These are phyloP conservation scores for Shargacucullia verbasci DNA, from an alignment of 2,888 invertebrate species.

Conservation along the genomic window DNA sequence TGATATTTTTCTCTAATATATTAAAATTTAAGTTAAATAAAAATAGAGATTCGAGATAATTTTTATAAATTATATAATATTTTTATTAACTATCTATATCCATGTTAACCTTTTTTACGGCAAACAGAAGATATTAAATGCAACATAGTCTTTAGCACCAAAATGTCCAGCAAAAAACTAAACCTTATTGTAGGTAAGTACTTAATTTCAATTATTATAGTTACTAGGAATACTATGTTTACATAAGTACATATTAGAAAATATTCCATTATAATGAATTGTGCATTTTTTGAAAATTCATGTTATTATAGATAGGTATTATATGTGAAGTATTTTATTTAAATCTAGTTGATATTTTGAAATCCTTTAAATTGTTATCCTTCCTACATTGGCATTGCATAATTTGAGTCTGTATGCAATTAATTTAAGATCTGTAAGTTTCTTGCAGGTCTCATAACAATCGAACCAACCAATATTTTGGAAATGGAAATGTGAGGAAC, in stretches of 20 bases:
- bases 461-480: no score
- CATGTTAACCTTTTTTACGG: slow-evolving; percentile 2
- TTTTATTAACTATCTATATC: slow-evolving; percentile 24
- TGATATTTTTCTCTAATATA: no score
- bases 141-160: slow-evolving; percentile 69
- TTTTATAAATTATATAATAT: slow-evolving; percentile 11
- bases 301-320: no score
- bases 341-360: no score
- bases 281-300: no score
- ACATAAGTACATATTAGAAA: slow-evolving; percentile 38
- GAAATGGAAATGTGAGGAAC: no score
- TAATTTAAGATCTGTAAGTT: no score
- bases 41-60: slow-evolving; percentile 21
- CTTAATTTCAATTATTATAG: slow-evolving; percentile 7
- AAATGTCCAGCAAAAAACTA: slow-evolving; percentile 68
- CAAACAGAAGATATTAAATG: slow-evolving; percentile 36
- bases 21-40: slow-evolving; percentile 29
- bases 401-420: no score
- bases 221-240: slow-evolving; percentile 43
- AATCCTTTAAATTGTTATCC: no score
- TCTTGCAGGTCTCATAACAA: no score
- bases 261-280: slow-evolving; percentile 27
- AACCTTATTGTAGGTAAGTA: slow-evolving; percentile 22
- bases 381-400: no score
- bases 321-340: no score